Conservation (phyloP, 1,140 invertebrate species). For the Sarcophaga bullata region DNA sequence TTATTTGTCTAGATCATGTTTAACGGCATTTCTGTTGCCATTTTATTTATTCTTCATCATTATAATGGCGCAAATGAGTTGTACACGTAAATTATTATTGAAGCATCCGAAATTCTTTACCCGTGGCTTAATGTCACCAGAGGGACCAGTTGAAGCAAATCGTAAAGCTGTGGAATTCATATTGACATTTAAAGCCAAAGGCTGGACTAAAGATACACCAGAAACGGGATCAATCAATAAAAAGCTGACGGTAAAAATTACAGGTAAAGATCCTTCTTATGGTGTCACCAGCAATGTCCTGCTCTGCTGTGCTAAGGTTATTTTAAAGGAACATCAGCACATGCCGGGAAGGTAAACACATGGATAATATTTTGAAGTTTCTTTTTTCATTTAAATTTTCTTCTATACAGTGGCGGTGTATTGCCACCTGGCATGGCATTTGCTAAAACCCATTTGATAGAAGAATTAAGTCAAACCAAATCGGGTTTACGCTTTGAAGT, state of each 20-base stretch:
- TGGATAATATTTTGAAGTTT: not conserved
- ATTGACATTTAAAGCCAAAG: constrained; percentile 76
- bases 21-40: constrained; percentile 59
- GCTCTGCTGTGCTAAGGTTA: constrained; percentile 75
- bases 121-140: constrained; percentile 72
- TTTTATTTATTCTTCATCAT: constrained; percentile 71
- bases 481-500: constrained; percentile 49
- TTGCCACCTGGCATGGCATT: constrained; percentile 51
- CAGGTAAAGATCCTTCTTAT: constrained; percentile 80
- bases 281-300: constrained; percentile 77
- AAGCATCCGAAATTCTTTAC: constrained; percentile 79
- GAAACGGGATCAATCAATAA: constrained; percentile 72
- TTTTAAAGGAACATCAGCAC: constrained; percentile 78
- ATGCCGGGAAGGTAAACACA: constrained; percentile 69
- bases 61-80: constrained; percentile 72
- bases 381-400: not conserved
- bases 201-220: constrained; percentile 77
- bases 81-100: constrained; percentile 72
- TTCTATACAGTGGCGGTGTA: constrained; percentile 65
- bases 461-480: constrained; percentile 40
- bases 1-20: constrained; percentile 69
- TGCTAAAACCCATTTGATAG: constrained; percentile 47
- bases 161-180: constrained; percentile 72
- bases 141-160: constrained; percentile 72
- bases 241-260: constrained; percentile 71